Evolutionary conservation across 2,113 vertebrate genomes (phyloP), one percentile per base, ranked within the genome.

Genomic region (Empidonax alnorum): DNA sequence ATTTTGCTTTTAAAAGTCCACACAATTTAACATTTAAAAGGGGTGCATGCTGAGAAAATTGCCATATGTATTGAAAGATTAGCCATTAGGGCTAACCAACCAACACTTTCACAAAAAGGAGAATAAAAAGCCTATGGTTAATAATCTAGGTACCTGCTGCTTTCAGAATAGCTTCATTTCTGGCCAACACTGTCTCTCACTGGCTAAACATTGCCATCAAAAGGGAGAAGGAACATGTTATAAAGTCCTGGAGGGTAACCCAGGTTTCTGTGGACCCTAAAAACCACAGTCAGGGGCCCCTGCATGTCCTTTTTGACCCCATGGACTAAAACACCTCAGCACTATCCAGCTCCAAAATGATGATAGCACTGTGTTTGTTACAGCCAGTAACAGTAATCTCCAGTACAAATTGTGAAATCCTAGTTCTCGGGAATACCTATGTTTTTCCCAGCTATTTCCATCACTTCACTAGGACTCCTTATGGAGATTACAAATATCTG

Each of bases 401-500:
- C 68, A 85, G 35, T 21, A 89, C 12, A 69, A 84, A 80, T n/a
- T 14, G 68, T 5, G 5, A 65, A 41, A 39, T 21, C 17, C 25
- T 44, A 46, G 20, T 23, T 87, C 21, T 84, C 28, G 42, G 58
- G 30, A 81, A 69, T 13, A n/a, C 13, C 15, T 11, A 3, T 9
- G 7, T 3, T 58, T 86, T 71, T 42, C 10, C 30, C 71, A 87
- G 42, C 35, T 37, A 50, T 42, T 84, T 74, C 69, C 59, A 41
- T 47, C 69, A 58, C 18, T 46, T 55, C 42, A 55, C 4, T 22
- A 35, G 8, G 31, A 67, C 23, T 50, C 13, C 10, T 42, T 39
- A 11, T n/a, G 71, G 37, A 74, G 8, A 61, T 76, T 21, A 65
- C 0, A 0, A 67, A 0, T 42, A 46, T 3, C 14, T 68, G 37